phyloP scores from a whole-genome alignment of 2,113 vertebrate genomes.

The Myotis brandtii region DNA sequence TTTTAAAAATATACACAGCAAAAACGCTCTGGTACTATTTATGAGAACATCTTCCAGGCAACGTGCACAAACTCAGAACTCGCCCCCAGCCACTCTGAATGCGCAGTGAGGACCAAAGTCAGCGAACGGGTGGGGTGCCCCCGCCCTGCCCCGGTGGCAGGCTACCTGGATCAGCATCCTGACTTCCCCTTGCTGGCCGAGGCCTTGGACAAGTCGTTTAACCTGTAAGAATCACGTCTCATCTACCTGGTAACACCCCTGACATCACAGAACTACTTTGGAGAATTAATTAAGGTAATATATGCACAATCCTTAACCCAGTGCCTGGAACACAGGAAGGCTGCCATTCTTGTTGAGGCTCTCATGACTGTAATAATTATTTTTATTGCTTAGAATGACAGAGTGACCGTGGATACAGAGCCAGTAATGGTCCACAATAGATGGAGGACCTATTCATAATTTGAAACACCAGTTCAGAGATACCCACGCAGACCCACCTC shows the following conservation, averaged over 20 bases:
- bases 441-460: background rate
- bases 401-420: background rate
- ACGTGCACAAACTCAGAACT: background rate
- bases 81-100: background rate
- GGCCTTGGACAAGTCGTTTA: background rate
- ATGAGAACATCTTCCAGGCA: background rate
- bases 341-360: background rate
- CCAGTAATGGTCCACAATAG: background rate
- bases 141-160: too few species aligned
- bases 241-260: background rate
- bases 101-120: background rate
- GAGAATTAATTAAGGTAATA: background rate
- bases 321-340: background rate
- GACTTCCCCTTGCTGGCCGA: background rate
- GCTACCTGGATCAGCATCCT: background rate
- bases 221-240: background rate
- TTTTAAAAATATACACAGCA: background rate
- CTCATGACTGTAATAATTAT: background rate
- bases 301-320: background rate
- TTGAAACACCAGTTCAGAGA: background rate
- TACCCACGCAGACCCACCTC: background rate
- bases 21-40: background rate
- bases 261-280: background rate
- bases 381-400: background rate
- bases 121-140: accelerated